Conservation (phyloP, 2,888 invertebrate species). For the Ligdia adustata region DNA sequence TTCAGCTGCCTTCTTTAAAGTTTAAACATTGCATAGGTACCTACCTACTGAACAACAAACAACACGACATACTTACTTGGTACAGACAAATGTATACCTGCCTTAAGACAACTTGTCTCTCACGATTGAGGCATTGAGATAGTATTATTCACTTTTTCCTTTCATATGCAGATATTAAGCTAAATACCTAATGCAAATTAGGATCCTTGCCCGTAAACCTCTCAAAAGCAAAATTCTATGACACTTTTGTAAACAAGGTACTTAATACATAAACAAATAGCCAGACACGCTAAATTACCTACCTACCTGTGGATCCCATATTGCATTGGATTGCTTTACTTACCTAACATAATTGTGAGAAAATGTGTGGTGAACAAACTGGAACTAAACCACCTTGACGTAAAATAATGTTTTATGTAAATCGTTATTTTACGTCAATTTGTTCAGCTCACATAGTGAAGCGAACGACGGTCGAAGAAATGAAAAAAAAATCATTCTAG, state of each 20-base stretch:
- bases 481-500: too few relatives aligned
- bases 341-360: constrained; percentile 6
- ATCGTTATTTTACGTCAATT: too few relatives aligned
- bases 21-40: constrained; percentile 2
- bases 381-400: constrained; percentile 5
- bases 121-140: constrained; percentile 14
- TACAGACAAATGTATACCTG: not conserved
- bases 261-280: constrained; percentile 20
- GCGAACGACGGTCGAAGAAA: too few relatives aligned
- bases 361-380: not conserved
- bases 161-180: constrained; percentile 17
- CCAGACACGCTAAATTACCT: constrained; percentile 12
- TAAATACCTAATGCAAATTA: constrained; percentile 3
- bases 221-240: constrained; percentile 11
- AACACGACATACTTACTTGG: not conserved
- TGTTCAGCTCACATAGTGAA: too few relatives aligned
- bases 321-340: constrained; percentile 21
- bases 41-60: constrained; percentile 2
- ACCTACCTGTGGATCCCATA: constrained; percentile 7
- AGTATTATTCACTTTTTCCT: constrained; percentile 5
- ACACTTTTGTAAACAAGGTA: constrained; percentile 20
- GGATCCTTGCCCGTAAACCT: constrained; percentile 17
- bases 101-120: constrained; percentile 7
- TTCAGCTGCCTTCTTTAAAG: constrained; percentile 1
- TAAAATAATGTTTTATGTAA: too few relatives aligned